Conservation (phyloP, 2,888 invertebrate species). For the Andrena minutula region DNA sequence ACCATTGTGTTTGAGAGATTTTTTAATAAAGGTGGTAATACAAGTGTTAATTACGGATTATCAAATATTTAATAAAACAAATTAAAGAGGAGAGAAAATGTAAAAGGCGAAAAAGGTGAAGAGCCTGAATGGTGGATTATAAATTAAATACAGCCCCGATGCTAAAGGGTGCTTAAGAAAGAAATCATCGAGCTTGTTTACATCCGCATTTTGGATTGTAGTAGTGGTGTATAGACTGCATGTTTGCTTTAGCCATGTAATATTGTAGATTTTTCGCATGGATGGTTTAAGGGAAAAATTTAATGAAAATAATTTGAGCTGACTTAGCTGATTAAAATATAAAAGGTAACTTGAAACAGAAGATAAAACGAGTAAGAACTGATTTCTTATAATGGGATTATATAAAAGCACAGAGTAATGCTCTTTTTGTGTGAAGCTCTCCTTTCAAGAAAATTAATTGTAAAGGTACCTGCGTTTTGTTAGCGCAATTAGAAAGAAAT, state of each 20-base stretch:
- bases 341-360: not conserved
- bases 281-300: not conserved
- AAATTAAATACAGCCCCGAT: not conserved
- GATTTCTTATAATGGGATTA: not conserved
- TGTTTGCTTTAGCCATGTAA: not conserved
- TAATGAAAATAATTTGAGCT: not conserved
- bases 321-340: not conserved
- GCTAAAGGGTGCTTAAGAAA: not conserved
- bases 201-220: conserved; percentile 9
- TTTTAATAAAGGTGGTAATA: not conserved
- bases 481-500: not conserved
- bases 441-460: not conserved
- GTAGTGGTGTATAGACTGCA: not conserved
- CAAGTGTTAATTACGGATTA: not conserved
- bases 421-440: not conserved
- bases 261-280: not conserved
- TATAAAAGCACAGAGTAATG: too few species aligned
- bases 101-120: not conserved
- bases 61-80: not conserved
- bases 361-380: not conserved
- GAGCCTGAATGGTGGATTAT: not conserved
- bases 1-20: too few species aligned
- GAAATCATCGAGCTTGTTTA: not conserved
- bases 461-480: too few species aligned
- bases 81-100: not conserved